Percentiles rank a stretch among this genome's conserved stretches.
Conservation (phyloP, 2,113 vertebrate genomes). For the Herpetotheres cachinnans region DNA sequence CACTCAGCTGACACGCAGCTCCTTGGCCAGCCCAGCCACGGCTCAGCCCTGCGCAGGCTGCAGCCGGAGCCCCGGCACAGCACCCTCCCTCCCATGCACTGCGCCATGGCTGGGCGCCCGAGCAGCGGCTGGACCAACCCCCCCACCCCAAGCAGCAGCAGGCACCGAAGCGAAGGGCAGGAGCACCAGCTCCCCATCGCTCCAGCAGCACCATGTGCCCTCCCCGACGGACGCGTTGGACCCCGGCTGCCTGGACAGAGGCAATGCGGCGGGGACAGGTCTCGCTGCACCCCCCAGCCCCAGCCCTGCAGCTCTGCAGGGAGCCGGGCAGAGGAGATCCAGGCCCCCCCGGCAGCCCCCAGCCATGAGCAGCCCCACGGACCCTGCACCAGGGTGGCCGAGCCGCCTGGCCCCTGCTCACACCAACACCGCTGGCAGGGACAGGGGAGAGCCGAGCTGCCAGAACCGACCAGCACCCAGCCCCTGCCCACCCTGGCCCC, state of each 20-base stretch:
- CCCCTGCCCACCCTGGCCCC: neutral
- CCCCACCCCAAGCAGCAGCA: neutral
- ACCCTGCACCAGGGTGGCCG: accelerated
- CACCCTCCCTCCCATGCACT: too few species aligned
- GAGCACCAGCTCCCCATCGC: too few species aligned
- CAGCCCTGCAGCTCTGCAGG: neutral
- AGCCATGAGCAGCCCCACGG: neutral
- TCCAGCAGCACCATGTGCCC: neutral
- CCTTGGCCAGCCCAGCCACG: neutral
- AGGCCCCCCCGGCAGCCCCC: neutral
- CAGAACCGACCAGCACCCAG: neutral
- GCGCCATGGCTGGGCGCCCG: neutral
- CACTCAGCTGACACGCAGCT: neutral
- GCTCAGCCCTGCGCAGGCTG: neutral
- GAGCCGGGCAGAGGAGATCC: neutral
- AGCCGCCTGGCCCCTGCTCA: neutral
- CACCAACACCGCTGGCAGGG: accelerated
- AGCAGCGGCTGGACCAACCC: too few species aligned
- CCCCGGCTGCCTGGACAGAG: accelerated
- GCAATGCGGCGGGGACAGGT: accelerated
- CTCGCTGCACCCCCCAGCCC: neutral
- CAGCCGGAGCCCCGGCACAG: neutral
- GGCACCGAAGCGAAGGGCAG: neutral
- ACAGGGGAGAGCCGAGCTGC: neutral
- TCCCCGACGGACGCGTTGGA: accelerated